phyloP scores from a whole-genome alignment of 2,797 vertebrate genomes.

The Acanthornis magna region DNA sequence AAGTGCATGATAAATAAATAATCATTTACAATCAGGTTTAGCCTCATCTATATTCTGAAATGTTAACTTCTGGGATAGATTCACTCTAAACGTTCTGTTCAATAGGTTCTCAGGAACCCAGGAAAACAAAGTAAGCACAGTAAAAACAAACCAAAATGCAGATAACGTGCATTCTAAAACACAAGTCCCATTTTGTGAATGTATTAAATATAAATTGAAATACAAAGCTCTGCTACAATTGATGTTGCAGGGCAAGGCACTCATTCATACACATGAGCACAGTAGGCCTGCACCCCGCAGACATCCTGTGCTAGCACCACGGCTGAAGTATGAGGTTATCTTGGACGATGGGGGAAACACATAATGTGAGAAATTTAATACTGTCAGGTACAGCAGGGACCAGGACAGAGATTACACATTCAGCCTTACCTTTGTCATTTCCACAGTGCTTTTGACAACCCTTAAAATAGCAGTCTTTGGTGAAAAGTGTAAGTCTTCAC shows the following conservation, averaged over 20 bases:
- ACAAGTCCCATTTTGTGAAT: not conserved
- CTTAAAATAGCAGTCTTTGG: not conserved
- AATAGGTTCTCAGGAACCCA: not conserved
- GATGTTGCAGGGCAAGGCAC: not conserved
- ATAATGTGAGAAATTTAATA: not conserved
- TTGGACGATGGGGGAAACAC: not conserved
- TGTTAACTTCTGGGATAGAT: not conserved
- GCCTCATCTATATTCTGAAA: not conserved
- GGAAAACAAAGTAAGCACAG: not conserved
- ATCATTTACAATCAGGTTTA: not conserved
- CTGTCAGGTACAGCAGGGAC: not conserved
- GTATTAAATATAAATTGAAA: not conserved
- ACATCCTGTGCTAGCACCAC: not conserved
- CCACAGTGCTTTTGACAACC: not conserved
- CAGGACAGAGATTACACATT: not conserved
- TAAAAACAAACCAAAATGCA: not conserved
- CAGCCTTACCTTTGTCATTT: not conserved
- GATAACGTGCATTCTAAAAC: not conserved
- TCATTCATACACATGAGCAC: accelerated
- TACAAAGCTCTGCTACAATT: not conserved
- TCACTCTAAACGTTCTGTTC: not conserved
- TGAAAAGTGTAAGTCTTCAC: not conserved
- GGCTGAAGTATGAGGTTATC: not conserved
- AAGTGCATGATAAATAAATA: not conserved
- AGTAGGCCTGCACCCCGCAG: not conserved